Base-by-base conservation (phyloP, 2,113 vertebrate species). In the Nicator chloris region DNA sequence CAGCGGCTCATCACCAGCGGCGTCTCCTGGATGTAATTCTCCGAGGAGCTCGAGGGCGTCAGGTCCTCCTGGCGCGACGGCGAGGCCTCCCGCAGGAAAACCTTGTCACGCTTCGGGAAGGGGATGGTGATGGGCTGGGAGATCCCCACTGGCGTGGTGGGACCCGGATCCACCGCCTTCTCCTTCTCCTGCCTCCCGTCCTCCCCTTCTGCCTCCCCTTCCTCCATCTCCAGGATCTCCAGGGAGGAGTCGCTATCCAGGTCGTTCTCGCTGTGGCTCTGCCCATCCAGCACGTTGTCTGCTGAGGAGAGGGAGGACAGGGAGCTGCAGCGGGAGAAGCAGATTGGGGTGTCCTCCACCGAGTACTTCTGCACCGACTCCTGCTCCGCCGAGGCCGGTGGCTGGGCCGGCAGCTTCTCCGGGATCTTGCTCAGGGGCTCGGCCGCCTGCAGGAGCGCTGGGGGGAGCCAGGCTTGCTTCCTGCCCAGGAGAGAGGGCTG, bases 1-100 rank as follows among this genome's bases (percentile, higher is more conserved):
- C 99, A 99, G 84, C 99, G 99, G 83, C 99, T 99, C 98, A 99
- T 98, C 33, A 99, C 99, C 80, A 99, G 97, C 0, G 99, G 99
- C 0, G 99, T 99, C 95, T 99, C 99, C 47, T 99, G 99, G 87
- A 99, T 98, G 69, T 99, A 99, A 88, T 99, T 99, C 87, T 99
- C 99, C 0, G 99, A 99, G 10, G 99, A 99, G 95, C 99, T 99
- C 1, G 99, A 99, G 3, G 99, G 99, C 0, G 99, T 99, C 86
- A 98, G 97, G 85, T 99, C 99, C 50, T 99, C 99, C 28, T 97
- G 98, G 82, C 97, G 91, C 0, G 98, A 97, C 2, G 99, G 98
- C 3, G 98, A 98, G 2, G 95, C 76, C 19, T 91, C 97, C 91
- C 96, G 92, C 33, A 98, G 97, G 95, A 98, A 98, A 49, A 98